Base-by-base conservation (phyloP, 30 jellyfish, hydroid and myxozoan species). In the Mastigias papua region DNA sequence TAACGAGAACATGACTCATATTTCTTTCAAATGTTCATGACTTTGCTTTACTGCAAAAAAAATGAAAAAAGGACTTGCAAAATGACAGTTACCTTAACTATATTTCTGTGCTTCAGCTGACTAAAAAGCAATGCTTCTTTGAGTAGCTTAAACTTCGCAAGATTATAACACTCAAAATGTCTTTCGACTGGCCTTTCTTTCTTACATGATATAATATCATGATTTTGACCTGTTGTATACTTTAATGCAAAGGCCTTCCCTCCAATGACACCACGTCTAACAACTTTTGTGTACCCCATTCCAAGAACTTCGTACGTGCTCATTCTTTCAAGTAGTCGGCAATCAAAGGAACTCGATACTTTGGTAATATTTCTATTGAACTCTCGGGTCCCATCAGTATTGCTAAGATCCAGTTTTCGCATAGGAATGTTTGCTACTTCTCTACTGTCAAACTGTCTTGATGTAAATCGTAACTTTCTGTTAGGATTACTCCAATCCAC, bases 251-350 rank as follows among this genome's bases (percentile, higher is more conserved):
- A 50, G 1, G 76, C 22, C 30, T 32, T 33, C 23, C 92, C 92
- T 33, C 61, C 46, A 1, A 88, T 23, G 15, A n/a, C 50, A 2
- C 86, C 96, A 62, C 82, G 79, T 25, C 91, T 21, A 10, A 88
- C 96, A 21, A 81, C 86, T 42, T 88, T 88, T 10, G 96, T 88
- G 86, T 78, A 88, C 69, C 96, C 96, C 17, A 66, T 51, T 17
- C 96, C 96, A 6, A 88, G 60, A 29, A 88, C 90, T 46, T 81
- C 91, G 13, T 13, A 57, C 1, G 82, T 49, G 10, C 58, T 31
- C 96, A 79, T 37, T 0, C 72, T 19, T 21, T 78, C 84, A 19
- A 88, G 73, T 33, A 75, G 63, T 60, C 78, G 48, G 79, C 96
- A 88, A 32, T 64, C 69, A 26, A 78, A 76, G 30, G 23, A 29